These are phyloP conservation scores for Athalia cordata DNA, from an alignment of 2,888 invertebrate genomes.

Conservation along the genomic window DNA sequence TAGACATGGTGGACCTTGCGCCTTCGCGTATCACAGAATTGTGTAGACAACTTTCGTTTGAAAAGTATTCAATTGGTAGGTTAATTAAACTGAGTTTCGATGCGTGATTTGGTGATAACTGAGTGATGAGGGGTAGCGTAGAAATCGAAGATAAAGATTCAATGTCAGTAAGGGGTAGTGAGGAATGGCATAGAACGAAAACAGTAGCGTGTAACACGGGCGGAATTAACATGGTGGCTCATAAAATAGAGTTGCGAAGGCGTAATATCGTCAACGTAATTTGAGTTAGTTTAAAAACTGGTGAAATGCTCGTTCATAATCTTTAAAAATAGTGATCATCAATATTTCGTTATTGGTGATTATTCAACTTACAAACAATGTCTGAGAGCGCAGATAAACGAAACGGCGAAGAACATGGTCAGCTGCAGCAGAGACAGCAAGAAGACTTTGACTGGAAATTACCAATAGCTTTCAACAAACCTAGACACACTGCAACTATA, in stretches of 20 bases:
- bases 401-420: slow-evolving; percentile 47
- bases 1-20: slow-evolving; percentile 45
- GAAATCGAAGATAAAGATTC: background rate
- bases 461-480: slow-evolving; percentile 83
- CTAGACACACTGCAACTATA: slow-evolving; percentile 84
- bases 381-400: slow-evolving; percentile 36
- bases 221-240: slow-evolving; percentile 56
- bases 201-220: slow-evolving; percentile 42
- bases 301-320: slow-evolving; percentile 10
- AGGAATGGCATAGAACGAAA: slow-evolving; percentile 19
- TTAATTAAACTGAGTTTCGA: slow-evolving; percentile 1
- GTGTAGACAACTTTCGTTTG: slow-evolving; percentile 28
- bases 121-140: background rate
- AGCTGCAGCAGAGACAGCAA: slow-evolving; percentile 47
- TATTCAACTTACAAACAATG: slow-evolving; percentile 37
- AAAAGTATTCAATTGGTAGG: background rate
- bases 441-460: slow-evolving; percentile 81
- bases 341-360: slow-evolving; percentile 21
- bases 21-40: slow-evolving; percentile 47
- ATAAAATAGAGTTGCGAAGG: slow-evolving; percentile 57
- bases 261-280: slow-evolving; percentile 38
- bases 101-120: background rate
- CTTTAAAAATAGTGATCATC: background rate
- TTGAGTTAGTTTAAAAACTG: background rate
- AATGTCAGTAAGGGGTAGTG: background rate